Evolutionary conservation across 2,888 invertebrate genomes (phyloP).

Genomic region (Hirtodrosophila histrioides): DNA sequence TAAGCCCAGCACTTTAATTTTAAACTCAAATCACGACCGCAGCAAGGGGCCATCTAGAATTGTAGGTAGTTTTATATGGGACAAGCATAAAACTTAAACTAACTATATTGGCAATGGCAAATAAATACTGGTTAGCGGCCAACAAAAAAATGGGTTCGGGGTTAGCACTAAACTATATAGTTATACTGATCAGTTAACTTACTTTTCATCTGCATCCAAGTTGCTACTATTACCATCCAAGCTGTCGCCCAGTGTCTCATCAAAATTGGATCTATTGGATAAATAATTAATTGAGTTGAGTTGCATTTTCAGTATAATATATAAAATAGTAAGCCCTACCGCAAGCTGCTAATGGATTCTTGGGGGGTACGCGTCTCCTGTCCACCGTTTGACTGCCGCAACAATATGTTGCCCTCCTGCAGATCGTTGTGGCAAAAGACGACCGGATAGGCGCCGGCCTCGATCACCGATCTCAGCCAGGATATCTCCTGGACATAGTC

Average conservation of each 20-base stretch:
- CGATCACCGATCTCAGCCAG: conserved; percentile 88
- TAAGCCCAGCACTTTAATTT: conserved; percentile 39
- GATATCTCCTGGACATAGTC: conserved; percentile 88
- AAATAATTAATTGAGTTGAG: neutral
- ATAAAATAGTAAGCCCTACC: conserved; percentile 44
- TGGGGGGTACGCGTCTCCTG: conserved; percentile 53
- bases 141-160: conserved; percentile 27
- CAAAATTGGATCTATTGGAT: conserved; percentile 60
- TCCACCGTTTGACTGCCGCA: conserved; percentile 82
- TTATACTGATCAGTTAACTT: conserved; percentile 27
- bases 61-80: conserved; percentile 65
- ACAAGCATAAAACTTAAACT: conserved; percentile 39
- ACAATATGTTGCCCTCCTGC: conserved; percentile 91
- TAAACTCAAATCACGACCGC: conserved; percentile 68
- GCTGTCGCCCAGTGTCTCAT: conserved; percentile 69
- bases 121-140: conserved; percentile 60
- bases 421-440: conserved; percentile 98
- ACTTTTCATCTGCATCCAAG: conserved; percentile 58
- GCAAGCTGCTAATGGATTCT: conserved; percentile 66
- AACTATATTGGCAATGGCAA: conserved; percentile 40
- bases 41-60: conserved; percentile 67
- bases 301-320: too few species aligned
- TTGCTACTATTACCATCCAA: conserved; percentile 71
- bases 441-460: conserved; percentile 89
- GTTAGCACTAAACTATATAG: conserved; percentile 28